Conservation (phyloP, 2,888 invertebrate species). For the Gerris lacustris region DNA sequence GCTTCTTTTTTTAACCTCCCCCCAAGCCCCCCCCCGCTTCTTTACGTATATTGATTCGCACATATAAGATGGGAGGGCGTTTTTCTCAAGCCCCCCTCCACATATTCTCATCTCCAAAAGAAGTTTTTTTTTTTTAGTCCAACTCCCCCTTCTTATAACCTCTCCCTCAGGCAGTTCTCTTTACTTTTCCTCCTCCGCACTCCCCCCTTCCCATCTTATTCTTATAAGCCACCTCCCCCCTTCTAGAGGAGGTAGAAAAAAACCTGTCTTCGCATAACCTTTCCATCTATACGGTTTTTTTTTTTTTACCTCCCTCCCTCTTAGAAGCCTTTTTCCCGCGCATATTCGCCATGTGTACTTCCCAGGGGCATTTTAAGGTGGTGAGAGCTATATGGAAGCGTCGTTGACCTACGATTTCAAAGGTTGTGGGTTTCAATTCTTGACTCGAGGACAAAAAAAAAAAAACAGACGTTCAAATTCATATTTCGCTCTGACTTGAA, state of each 20-base stretch:
- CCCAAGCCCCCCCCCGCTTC: no score
- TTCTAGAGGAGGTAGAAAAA: background rate
- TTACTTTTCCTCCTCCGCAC: conserved; percentile 11
- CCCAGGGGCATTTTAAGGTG: no score
- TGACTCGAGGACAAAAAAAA: no score
- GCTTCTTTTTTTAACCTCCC: no score
- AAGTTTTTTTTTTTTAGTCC: conserved; percentile 11
- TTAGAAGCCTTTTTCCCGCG: no score
- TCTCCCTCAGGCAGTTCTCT: conserved; percentile 13
- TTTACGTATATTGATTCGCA: background rate
- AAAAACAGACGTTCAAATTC: no score
- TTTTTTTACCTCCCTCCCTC: conserved; percentile 7
- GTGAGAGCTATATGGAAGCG: no score
- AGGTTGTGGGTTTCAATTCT: no score
- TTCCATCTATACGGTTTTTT: background rate
- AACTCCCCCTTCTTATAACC: conserved; percentile 18
- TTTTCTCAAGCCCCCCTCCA: conserved; percentile 13
- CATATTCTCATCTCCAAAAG: conserved; percentile 13
- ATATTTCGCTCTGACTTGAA: no score
- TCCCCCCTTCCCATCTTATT: conserved; percentile 12
- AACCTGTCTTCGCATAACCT: conserved; percentile 1
- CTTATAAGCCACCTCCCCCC: conserved; percentile 17
- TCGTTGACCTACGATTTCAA: no score
- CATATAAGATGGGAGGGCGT: conserved; percentile 5
- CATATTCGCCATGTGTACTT: no score